Base-by-base conservation (phyloP, 2,888 invertebrate genomes). In the Bedellia somnulentella region DNA sequence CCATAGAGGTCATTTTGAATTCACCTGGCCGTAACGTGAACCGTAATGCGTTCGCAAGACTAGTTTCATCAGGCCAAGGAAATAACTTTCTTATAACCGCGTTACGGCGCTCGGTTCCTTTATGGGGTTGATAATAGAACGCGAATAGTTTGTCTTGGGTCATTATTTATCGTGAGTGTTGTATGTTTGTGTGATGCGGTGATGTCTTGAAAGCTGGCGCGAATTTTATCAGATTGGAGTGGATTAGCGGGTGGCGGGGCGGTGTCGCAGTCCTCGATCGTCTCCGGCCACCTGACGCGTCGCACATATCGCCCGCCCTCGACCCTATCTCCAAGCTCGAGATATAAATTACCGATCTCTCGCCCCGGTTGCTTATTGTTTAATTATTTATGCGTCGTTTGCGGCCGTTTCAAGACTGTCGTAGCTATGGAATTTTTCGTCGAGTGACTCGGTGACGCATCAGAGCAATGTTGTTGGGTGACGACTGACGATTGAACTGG, bases 1-100 rank as follows among this genome's bases (percentile, higher is more conserved):
- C 59, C 59, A 71, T 75, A 76, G 75, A 75, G 75, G 76, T 75
- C 75, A 75, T 71, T 75, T 76, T 73, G 53, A 62, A 68, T 71
- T 67, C 66, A 71, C 67, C 68, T 70, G 73, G 70, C 64, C 59
- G 62, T 64, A 70, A 66, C 68, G 60, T 63, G 58, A 57, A 61
- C 67, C 57, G 67, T 73, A 71, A 71, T 70, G 62, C 62, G 70
- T 71, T 66, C 57, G 64, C 67, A 50, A 61, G 67, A 70, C 73
- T 73, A 73, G 73, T 75, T 75, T 73, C 59, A 73, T 71, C 67
- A 62, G 67, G n/a, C 57, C 63, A 66, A 66, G 62, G 70, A 70
- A 75, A 73, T 73, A 68, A 70, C 71, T 75, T 73, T 75, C 73
- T 61, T 71, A 61, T 57, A 63, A 61, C 57, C 59, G 9, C 58